Evolutionary conservation across 2,888 invertebrate species (phyloP).

Genomic region (Cylloceria caligata): DNA sequence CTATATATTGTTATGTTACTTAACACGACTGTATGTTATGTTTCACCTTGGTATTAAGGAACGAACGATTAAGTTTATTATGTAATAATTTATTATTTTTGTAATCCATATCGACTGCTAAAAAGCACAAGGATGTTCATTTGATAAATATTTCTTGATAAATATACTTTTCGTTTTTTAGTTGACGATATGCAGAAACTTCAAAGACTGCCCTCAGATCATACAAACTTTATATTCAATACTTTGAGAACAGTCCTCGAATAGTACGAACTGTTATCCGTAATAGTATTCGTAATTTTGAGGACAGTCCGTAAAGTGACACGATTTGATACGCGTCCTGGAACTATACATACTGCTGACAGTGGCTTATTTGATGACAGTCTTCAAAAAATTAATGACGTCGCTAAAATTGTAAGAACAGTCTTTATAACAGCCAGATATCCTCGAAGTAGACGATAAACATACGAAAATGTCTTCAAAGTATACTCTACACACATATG

Average conservation of each 20-base stretch:
- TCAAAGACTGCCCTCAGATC: neutral
- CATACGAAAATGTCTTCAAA: neutral
- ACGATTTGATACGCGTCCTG: neutral
- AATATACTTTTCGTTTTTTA: too few relatives aligned
- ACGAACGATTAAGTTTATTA: too few relatives aligned
- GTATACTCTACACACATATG: neutral
- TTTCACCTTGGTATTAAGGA: too few relatives aligned
- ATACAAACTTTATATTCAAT: neutral
- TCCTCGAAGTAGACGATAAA: neutral
- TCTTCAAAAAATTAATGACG: neutral
- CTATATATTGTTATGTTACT: too few relatives aligned
- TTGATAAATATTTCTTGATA: too few relatives aligned
- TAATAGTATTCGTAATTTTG: neutral
- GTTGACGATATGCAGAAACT: too few relatives aligned
- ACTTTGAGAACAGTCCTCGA: neutral
- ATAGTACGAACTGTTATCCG: neutral
- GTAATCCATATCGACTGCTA: too few relatives aligned
- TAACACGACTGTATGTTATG: too few relatives aligned
- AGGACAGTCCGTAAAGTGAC: neutral
- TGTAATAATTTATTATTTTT: too few relatives aligned
- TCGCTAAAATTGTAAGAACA: neutral
- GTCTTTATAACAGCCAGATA: conserved; percentile 1
- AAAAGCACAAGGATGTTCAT: too few relatives aligned
- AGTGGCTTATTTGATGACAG: neutral
- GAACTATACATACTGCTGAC: neutral